A percentile compares a stretch with the other conserved stretches of the same genome.
phyloP scores from a whole-genome alignment of 2,888 invertebrate genomes.

The Diplolepis rosae region DNA sequence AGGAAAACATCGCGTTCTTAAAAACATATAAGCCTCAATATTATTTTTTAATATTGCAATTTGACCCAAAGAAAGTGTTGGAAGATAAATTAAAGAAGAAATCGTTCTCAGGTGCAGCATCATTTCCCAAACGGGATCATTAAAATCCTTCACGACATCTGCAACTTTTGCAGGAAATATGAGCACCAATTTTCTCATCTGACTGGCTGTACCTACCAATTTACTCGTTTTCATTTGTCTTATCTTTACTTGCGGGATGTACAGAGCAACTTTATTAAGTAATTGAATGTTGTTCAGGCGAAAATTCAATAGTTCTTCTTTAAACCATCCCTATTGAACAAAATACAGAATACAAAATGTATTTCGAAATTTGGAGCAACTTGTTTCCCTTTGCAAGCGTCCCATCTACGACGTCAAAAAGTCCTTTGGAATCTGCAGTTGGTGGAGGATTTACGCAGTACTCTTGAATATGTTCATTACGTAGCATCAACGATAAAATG shows the following conservation, averaged over 20 bases:
- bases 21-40: slow-evolving; percentile 14
- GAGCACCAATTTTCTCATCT: slow-evolving; percentile 21
- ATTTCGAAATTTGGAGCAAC: background rate
- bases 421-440: background rate
- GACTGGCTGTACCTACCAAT: slow-evolving; percentile 30
- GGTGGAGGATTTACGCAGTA: background rate
- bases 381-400: background rate
- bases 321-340: slow-evolving; percentile 25
- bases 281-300: background rate
- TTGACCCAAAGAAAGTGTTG: slow-evolving; percentile 23
- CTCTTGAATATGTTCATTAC: background rate
- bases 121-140: slow-evolving; percentile 35
- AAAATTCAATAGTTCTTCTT: background rate
- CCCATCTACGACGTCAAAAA: background rate
- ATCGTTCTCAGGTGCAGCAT: slow-evolving; percentile 26
- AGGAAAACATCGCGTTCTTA: slow-evolving; percentile 25
- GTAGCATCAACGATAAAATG: background rate
- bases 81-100: slow-evolving; percentile 24
- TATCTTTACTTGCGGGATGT: background rate
- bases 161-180: slow-evolving; percentile 29
- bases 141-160: slow-evolving; percentile 29
- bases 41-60: background rate
- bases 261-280: too few relatives aligned
- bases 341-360: slow-evolving; percentile 26
- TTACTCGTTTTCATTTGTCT: background rate